These are phyloP conservation scores for Dyspetes luteomarginatus DNA, from an alignment of 2,888 invertebrate species.

Conservation along the genomic window DNA sequence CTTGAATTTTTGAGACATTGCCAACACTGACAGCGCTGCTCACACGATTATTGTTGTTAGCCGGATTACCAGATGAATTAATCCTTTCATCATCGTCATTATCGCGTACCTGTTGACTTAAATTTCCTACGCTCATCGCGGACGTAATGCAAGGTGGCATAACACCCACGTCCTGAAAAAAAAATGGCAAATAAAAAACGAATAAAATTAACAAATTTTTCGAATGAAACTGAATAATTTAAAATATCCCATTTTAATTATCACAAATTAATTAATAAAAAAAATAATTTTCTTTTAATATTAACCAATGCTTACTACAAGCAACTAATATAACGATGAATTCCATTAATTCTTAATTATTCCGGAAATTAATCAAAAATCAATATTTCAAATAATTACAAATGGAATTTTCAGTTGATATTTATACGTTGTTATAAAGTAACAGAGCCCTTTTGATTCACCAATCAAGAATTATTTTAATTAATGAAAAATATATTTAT, in stretches of 20 bases:
- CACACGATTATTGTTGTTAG: slow-evolving; percentile 75
- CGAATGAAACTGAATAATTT: too few species aligned
- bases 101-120: slow-evolving; percentile 76
- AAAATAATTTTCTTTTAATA: not conserved
- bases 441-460: too few species aligned
- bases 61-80: slow-evolving; percentile 53
- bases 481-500: not conserved
- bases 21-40: slow-evolving; percentile 77
- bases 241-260: too few species aligned
- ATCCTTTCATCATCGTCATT: slow-evolving; percentile 68
- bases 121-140: slow-evolving; percentile 79
- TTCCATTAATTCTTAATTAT: not conserved
- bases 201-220: slow-evolving; percentile 1
- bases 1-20: slow-evolving; percentile 78
- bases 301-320: not conserved
- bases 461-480: not conserved
- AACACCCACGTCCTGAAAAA: slow-evolving; percentile 73
- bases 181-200: slow-evolving; percentile 9
- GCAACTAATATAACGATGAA: not conserved
- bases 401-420: too few species aligned
- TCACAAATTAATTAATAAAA: too few species aligned
- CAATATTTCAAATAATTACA: too few species aligned
- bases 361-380: too few species aligned
- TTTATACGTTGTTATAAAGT: too few species aligned
- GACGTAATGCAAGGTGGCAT: slow-evolving; percentile 80